Evolutionary conservation across 1,140 invertebrate species (phyloP).

Genomic region (Halictus rubicundus): DNA sequence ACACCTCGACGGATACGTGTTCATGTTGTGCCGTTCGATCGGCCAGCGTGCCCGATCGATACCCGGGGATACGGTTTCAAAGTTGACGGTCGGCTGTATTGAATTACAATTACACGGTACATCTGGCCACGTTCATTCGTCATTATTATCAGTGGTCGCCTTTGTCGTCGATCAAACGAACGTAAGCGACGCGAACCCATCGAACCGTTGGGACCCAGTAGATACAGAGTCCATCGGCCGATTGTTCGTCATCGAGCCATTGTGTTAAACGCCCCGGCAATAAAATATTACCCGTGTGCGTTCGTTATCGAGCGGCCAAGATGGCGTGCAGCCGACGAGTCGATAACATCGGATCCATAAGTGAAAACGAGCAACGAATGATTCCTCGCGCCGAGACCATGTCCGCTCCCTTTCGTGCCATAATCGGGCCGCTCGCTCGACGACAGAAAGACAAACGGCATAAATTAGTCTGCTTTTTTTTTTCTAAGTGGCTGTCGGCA

Average conservation of each 20-base stretch:
- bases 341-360: not conserved
- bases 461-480: too few relatives aligned
- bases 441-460: too few relatives aligned
- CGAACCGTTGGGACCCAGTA: too few relatives aligned
- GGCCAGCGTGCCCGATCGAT: not conserved
- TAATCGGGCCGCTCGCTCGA: too few relatives aligned
- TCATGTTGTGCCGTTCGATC: not conserved
- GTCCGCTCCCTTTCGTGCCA: too few relatives aligned
- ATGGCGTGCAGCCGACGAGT: not conserved
- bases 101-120: slow-evolving; percentile 26
- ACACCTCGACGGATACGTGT: not conserved
- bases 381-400: too few relatives aligned
- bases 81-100: slow-evolving; percentile 8
- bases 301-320: not conserved
- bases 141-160: slow-evolving; percentile 37
- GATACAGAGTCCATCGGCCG: not conserved
- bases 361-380: slow-evolving; percentile 4
- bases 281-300: slow-evolving; percentile 2
- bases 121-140: slow-evolving; percentile 26
- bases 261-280: not conserved
- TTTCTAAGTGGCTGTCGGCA: too few relatives aligned
- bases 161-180: slow-evolving; percentile 32
- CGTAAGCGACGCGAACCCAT: not conserved
- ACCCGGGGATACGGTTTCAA: slow-evolving; percentile 16
- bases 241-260: not conserved